Evolutionary conservation across 37 sponge, comb jelly and placozoan genomes (phyloP), one percentile per base, ranked within the genome.

Genomic region (Spongilla lacustris): DNA sequence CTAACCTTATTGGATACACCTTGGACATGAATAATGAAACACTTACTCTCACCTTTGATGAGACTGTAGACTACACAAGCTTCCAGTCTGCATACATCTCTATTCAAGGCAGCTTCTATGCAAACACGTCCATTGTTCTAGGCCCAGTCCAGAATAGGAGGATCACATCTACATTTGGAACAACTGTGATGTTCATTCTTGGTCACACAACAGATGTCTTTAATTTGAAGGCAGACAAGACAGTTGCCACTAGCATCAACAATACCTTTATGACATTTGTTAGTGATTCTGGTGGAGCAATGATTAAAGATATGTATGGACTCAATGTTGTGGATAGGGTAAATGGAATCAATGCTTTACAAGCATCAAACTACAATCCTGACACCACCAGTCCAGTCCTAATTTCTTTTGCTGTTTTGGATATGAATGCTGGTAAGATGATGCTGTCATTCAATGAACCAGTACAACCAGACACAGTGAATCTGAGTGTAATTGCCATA

Each of bases 41-140:
- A 23, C 36, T 96, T 26, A 75, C 90, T 24, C 74, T 97, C 22
- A 85, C 88, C 0, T 97, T 97, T 90, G 93, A 97, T 83, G 97
- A 97, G 69, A 92, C 92, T 26, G 86, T 97, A 48, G 93, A 94
- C 76, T 89, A 80, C 74, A 69, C 14, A 0, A 84, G 74, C 21
- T 88, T 94, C 71, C 85, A 83, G 24, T 37, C 92, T 36, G 94
- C 88, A 28, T 90, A 85, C 36, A 90, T 94, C 50, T 67, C 82
- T 37, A 87, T 94, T 34, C 91, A 90, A 76, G 94, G 94, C 24
- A n/a, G 75, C 0, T 38, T 29, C 32, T 58, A 88, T 49, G 33
- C 87, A 21, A 68, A 25, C n/a, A 32, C 73, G 4, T 66, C 73
- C 3, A 72, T 90, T 13, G 22, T 69, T 9, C 74, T 94, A 0